Evolutionary conservation across 1,140 invertebrate genomes (phyloP).

Genomic region (Aleiodes sp.): DNA sequence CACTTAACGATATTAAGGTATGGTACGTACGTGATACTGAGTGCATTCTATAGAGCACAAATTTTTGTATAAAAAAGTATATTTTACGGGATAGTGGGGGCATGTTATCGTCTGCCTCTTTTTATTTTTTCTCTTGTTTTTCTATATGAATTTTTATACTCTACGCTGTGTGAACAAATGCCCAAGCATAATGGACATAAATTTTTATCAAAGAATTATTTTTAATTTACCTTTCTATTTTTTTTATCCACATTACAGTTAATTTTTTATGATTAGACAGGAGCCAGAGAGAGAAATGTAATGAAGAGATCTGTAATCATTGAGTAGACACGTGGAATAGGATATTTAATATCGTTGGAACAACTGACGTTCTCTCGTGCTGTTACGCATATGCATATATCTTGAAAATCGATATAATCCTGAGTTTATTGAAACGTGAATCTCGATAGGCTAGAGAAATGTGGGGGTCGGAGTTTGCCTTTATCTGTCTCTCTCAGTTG

Average conservation of each 20-base stretch:
- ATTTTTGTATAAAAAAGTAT: not conserved
- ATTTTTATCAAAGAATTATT: not conserved
- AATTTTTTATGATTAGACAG: not conserved
- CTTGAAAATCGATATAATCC: slow-evolving; percentile 30
- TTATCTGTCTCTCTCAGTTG: not conserved
- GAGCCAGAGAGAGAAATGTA: not conserved
- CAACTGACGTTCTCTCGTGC: not conserved
- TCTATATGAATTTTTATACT: not conserved
- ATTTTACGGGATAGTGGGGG: not conserved
- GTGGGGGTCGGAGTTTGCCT: not conserved
- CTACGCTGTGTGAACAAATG: not conserved
- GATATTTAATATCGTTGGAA: slow-evolving; percentile 9
- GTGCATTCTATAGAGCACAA: not conserved
- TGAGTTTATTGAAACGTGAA: slow-evolving; percentile 36
- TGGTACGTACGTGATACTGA: not conserved
- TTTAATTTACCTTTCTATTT: not conserved
- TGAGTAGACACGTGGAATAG: not conserved
- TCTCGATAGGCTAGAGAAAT: slow-evolving; percentile 15
- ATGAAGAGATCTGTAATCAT: not conserved
- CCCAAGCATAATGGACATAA: not conserved
- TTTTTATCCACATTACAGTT: not conserved
- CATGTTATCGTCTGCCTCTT: not conserved
- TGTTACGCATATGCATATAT: slow-evolving; percentile 9
- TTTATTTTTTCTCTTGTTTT: too few relatives aligned
- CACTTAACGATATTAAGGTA: not conserved